These are phyloP conservation scores for Mallotus villosus DNA, from an alignment of 2,797 vertebrate genomes.

Conservation along the genomic window DNA sequence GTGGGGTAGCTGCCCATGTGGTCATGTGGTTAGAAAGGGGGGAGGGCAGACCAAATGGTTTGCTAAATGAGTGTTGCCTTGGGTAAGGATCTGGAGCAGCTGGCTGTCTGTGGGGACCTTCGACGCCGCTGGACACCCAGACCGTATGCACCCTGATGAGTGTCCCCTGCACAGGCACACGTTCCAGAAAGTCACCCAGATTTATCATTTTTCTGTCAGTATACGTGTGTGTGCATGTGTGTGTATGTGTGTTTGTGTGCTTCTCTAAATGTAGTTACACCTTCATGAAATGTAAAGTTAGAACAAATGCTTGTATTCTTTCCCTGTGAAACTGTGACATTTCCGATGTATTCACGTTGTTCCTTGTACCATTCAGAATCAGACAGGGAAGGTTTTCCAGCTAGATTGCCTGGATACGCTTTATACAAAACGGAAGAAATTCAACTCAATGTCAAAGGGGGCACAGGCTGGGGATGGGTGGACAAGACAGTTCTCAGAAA, in stretches of 20 bases:
- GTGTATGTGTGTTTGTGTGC: neutral
- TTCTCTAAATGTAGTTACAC: neutral
- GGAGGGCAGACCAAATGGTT: constrained; percentile 32
- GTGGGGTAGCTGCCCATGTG: constrained; percentile 5
- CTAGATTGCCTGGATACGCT: constrained; percentile 22
- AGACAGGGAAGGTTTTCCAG: constrained; percentile 6
- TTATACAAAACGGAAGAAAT: constrained; percentile 35
- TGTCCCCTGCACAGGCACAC: constrained; percentile 49
- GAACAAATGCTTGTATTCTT: neutral
- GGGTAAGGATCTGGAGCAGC: constrained; percentile 65
- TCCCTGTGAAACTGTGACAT: neutral
- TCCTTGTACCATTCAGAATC: neutral
- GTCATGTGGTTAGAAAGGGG: constrained; percentile 37
- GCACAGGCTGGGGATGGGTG: constrained; percentile 33
- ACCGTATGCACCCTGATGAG: constrained; percentile 53
- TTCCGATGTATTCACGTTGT: too few species aligned
- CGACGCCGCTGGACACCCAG: constrained; percentile 53
- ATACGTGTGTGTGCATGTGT: constrained; percentile 11
- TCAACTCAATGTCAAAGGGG: constrained; percentile 42
- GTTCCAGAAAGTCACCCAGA: constrained; percentile 52
- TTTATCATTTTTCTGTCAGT: constrained; percentile 18
- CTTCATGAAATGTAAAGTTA: neutral
- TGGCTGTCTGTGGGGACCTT: constrained; percentile 58
- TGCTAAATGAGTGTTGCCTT: constrained; percentile 59
- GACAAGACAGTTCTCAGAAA: constrained; percentile 36